Evolutionary conservation across 1,140 invertebrate genomes (phyloP), one percentile per base, ranked within the genome.

Genomic region (Aphelenchoides besseyi): DNA sequence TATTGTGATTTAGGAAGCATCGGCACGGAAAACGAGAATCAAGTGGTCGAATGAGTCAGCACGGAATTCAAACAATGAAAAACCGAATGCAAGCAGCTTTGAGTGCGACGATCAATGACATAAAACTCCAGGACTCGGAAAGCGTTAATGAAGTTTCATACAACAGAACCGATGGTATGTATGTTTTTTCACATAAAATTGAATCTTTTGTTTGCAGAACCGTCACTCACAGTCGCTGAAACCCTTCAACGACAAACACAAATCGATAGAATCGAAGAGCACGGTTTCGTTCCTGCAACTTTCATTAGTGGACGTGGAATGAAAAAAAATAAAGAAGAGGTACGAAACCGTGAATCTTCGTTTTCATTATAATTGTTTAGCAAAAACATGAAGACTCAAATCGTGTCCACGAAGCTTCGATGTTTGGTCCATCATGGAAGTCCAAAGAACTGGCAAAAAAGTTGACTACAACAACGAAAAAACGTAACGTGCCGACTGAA

Each of bases 201-300:
- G 55, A 59, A 8, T 8, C 55, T 59, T 59, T 59, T 5, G 5
- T 59, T 59, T 59, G 5, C 18, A 59, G 55, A 59, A 5, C 18
- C 5, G 5, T 18, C 55, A 33, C 18, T 59, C 5, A 59, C 55
- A 8, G 23, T 59, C 55, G 5, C 26, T 33, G 55, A 59, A 23
- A 59, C 55, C 5, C 18, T 59, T 5, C 5, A 28, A 28, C 55
- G 55, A 8, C 5, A 59, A 5, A 29, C 55, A 23, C 55, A 59
- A 33, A 59, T 59, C 18, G 55, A 59, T 28, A 5, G 55, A 33
- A 59, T 59, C 18, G 55, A 59, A 59, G 5, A 59, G 18, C 18
- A 5, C 5, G 55, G 55, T 33, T 59, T 59, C 18, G 23, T 23
- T 5, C 55, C 55, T 5, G 55, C 55, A 28, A 33, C 55, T 5